These are phyloP conservation scores for Ataeniobius toweri DNA, from an alignment of 2,797 vertebrate genomes.

Conservation along the genomic window DNA sequence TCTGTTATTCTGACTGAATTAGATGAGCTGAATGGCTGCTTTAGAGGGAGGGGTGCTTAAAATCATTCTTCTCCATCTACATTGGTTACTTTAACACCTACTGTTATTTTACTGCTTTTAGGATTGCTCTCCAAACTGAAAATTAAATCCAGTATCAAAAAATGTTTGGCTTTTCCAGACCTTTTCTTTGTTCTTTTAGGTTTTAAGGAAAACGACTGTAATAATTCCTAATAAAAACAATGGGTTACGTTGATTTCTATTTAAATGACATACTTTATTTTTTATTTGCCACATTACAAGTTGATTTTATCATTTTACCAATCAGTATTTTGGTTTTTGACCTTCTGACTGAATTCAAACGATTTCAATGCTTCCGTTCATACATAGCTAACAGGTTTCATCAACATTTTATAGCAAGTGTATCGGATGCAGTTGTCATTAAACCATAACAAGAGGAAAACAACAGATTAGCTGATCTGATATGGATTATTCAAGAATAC, in stretches of 20 bases:
- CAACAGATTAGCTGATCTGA: too few species aligned
- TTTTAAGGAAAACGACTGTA: neutral
- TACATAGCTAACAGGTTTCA: too few species aligned
- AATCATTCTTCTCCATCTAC: neutral
- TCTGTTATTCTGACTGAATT: constrained; percentile 4
- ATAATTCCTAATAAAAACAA: neutral
- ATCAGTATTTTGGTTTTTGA: too few species aligned
- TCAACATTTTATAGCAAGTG: too few species aligned
- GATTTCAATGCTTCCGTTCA: too few species aligned
- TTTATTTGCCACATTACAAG: too few species aligned
- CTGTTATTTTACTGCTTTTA: neutral
- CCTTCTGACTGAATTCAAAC: too few species aligned
- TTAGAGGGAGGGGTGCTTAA: neutral
- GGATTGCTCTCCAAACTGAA: neutral
- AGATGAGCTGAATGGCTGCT: neutral
- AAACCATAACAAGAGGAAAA: neutral
- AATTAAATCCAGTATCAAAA: neutral
- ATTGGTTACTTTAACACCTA: too few species aligned
- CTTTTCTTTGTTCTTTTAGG: neutral
- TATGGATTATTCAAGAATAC: neutral
- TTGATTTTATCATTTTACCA: too few species aligned
- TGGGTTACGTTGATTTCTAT: neutral
- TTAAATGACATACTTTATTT: neutral
- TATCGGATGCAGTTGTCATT: neutral
- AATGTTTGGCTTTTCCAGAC: neutral